A percentile compares a stretch with the other conserved stretches of the same genome.
Evolutionary conservation across 2,113 vertebrate species (phyloP).

Genomic region (Plecturocebus donacophilus): DNA sequence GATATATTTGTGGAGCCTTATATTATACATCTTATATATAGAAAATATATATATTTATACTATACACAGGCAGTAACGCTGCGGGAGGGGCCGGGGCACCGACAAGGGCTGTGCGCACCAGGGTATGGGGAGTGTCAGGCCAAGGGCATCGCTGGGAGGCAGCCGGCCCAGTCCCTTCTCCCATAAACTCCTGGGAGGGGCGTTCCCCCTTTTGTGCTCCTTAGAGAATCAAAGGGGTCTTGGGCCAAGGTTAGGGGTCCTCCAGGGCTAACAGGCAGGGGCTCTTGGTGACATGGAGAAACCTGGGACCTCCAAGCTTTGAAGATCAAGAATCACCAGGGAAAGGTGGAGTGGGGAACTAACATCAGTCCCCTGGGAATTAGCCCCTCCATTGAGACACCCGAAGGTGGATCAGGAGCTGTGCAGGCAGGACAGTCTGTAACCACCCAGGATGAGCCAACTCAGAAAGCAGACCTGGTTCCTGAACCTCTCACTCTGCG

Average conservation of each 20-base stretch:
- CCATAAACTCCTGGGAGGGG: background rate
- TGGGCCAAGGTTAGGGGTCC: background rate
- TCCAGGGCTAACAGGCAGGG: background rate
- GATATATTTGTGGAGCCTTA: constrained; percentile 85
- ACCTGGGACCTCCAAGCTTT: background rate
- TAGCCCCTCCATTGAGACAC: background rate
- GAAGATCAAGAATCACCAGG: constrained; percentile 21
- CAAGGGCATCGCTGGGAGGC: background rate
- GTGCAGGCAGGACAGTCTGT: background rate
- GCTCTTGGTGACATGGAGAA: constrained; percentile 36
- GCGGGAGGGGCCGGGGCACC: constrained; percentile 70
- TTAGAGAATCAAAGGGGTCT: constrained; percentile 47
- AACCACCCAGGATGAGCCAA: background rate
- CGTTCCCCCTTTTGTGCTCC: background rate
- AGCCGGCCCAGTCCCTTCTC: background rate
- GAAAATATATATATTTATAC: constrained; percentile 88
- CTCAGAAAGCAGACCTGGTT: background rate
- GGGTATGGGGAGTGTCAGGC: background rate
- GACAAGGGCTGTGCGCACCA: constrained; percentile 36
- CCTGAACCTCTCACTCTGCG: background rate
- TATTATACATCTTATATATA: constrained; percentile 89
- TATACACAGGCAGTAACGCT: constrained; percentile 87
- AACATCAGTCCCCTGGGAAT: background rate
- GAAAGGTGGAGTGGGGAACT: background rate
- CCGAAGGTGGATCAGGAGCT: too few relatives aligned